phyloP scores from a whole-genome alignment of 2,113 vertebrate species.

The Labeo catla region DNA sequence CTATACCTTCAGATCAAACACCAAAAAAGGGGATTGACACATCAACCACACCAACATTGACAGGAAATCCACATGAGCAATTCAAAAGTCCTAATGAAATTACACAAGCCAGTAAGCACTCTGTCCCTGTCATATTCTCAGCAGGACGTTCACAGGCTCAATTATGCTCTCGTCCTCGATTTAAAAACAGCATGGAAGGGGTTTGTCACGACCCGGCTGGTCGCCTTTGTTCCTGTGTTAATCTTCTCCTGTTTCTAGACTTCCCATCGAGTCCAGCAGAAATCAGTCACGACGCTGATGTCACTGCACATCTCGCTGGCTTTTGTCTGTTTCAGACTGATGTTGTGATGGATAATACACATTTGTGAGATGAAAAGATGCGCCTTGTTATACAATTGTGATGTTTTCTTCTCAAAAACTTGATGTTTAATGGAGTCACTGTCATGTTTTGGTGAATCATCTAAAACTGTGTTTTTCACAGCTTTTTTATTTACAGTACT shows the following conservation, averaged over 20 bases:
- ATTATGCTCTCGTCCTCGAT: not conserved
- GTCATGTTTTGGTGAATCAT: not conserved
- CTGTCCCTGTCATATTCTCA: not conserved
- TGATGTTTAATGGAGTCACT: not conserved
- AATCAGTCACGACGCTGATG: not conserved
- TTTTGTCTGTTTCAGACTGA: not conserved
- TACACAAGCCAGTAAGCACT: not conserved
- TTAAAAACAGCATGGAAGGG: not conserved
- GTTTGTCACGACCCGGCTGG: not conserved
- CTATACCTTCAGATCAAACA: not conserved
- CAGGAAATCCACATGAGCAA: not conserved
- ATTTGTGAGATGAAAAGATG: not conserved
- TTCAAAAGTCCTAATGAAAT: conserved; percentile 3
- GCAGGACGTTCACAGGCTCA: conserved; percentile 7
- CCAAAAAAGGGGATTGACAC: not conserved
- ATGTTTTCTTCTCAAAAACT: not conserved
- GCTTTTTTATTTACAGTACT: not conserved
- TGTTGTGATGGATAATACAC: not conserved
- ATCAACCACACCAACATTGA: not conserved
- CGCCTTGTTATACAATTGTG: not conserved
- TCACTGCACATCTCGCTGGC: not conserved
- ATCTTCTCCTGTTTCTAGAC: conserved; percentile 9
- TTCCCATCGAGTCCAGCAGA: not conserved
- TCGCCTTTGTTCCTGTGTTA: not conserved
- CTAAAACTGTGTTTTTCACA: not conserved